Percentiles rank a stretch among this genome's conserved stretches.
phyloP scores from a whole-genome alignment of 2,888 invertebrate species.

The Mycogona germanica region DNA sequence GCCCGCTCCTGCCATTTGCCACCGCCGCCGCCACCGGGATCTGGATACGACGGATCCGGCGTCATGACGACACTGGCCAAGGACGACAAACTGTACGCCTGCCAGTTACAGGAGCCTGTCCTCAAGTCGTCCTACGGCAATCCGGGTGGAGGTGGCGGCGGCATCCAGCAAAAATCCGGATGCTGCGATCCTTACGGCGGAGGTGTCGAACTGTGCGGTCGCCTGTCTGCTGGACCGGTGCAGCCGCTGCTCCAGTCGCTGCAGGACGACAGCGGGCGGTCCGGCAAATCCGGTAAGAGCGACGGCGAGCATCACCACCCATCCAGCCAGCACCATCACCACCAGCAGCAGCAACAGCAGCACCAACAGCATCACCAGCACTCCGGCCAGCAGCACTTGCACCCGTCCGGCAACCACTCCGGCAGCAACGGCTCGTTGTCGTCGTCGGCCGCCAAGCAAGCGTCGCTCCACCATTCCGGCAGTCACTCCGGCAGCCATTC shows the following conservation, averaged over 20 bases:
- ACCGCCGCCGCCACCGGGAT: conserved; percentile 37
- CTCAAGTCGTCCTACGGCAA: conserved; percentile 27
- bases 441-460: no score
- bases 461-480: no score
- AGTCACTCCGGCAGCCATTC: no score
- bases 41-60: conserved; percentile 20
- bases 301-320: conserved; percentile 13
- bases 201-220: no score
- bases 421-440: no score
- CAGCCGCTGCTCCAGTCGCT: no score
- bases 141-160: no score
- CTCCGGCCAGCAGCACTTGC: conserved; percentile 21
- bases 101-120: conserved; percentile 46
- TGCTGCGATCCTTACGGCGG: no score
- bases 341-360: conserved; percentile 19
- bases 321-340: conserved; percentile 8
- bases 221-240: no score
- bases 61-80: conserved; percentile 21
- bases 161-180: no score
- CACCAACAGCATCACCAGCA: conserved; percentile 20
- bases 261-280: no score
- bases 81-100: conserved; percentile 46
- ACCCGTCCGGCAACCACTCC: no score
- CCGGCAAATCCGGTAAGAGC: not conserved
- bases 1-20: conserved; percentile 41